A percentile compares a stretch with the other conserved stretches of the same genome.
Conservation (phyloP, 2,113 vertebrate genomes). For the Mohoua ochrocephala region DNA sequence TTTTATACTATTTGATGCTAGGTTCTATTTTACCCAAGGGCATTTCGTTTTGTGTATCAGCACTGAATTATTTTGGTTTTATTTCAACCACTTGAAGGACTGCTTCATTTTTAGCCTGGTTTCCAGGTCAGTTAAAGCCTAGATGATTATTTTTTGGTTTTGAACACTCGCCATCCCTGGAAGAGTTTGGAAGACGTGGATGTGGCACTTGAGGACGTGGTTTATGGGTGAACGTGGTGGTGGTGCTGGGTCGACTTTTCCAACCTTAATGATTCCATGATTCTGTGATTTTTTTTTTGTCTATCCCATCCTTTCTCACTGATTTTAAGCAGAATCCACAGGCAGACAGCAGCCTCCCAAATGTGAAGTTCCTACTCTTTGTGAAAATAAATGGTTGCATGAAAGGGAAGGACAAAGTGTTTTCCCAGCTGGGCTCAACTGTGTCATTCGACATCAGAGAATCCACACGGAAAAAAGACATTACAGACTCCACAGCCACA, state of each 20-base stretch:
- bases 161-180: neutral
- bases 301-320: neutral
- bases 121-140: neutral
- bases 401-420: neutral
- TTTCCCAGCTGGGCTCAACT: neutral
- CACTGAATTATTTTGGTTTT: neutral
- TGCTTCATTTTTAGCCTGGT: neutral
- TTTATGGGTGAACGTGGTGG: neutral
- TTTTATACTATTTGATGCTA: neutral
- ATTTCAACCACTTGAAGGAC: neutral
- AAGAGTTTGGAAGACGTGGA: neutral
- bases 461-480: neutral
- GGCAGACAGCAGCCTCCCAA: neutral
- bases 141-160: neutral
- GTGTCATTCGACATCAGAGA: neutral
- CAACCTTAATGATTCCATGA: neutral
- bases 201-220: neutral
- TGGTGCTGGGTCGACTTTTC: neutral
- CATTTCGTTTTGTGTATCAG: neutral
- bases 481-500: neutral
- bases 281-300: neutral
- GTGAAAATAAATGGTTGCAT: neutral
- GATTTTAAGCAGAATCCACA: neutral
- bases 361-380: neutral
- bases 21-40: neutral